Base-by-base conservation (phyloP, 1,140 invertebrate species). In the Aphaenogaster floridana region DNA sequence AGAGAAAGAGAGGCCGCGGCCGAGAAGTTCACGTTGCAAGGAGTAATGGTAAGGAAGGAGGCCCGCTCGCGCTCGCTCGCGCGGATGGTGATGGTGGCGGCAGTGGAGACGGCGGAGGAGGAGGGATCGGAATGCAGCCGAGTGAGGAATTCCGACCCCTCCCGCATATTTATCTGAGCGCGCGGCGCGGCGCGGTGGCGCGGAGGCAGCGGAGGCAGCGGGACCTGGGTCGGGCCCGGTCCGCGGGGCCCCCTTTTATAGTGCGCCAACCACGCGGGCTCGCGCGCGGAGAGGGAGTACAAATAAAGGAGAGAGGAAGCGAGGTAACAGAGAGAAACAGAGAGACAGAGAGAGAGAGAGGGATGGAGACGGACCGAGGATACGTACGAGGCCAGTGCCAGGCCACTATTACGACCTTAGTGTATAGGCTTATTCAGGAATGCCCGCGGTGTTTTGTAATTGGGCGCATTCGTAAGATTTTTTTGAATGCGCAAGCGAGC, bases 141-240 rank as follows among this genome's bases (percentile, higher is more conserved):
- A 95, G 94, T 95, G 94, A 95, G 94, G 94, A 95, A 94, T 95
- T 95, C 94, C 94, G 94, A 94, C 94, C 95, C 94, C 94, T 95
- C 95, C 95, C 95, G 95, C 95, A 95, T 95, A 95, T 95, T 95
- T 95, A 95, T 95, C 95, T 93, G 94, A 94, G 90, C 93, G 89
- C 93, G 87, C 88, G 90, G 78, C 63, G 45, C 74, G 39, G 45
- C 52, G 72, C 66, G 81, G 77, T 21, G 21, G 21, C 50, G 15
- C 78, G 28, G 85, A 21, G 21, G 21, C n/a, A 21, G 68, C 59
- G 48, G 63, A 57, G 72, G 77, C 63, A 76, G 74, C 69, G 91
- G 87, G 91, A 90, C 93, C 89, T 87, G 84, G 83, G 90, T 91
- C 87, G 81, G 83, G 84, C 72, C 54, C 85, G 84, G 63, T 83